These are phyloP conservation scores for Craterocephalus amniculus DNA, from an alignment of 2,797 vertebrate species.

Conservation along the genomic window DNA sequence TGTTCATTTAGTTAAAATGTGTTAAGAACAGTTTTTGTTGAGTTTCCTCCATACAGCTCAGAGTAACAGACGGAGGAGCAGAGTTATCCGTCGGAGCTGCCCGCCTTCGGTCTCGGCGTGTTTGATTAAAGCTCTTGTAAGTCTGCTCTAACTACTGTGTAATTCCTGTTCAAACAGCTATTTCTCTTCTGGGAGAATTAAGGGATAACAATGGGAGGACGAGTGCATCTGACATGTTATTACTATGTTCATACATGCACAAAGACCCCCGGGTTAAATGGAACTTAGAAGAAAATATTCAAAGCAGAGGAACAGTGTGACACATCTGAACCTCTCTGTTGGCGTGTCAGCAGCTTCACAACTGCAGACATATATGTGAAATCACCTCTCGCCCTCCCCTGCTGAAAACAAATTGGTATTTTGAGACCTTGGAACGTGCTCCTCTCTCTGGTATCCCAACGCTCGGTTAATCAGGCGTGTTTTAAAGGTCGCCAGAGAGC, in stretches of 20 bases:
- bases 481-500: slow-evolving; percentile 14
- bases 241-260: background rate
- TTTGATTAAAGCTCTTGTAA: background rate
- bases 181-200: no score
- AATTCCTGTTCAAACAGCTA: background rate
- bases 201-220: background rate
- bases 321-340: background rate
- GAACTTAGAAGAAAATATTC: background rate
- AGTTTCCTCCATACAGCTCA: slow-evolving; percentile 7
- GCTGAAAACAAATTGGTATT: slow-evolving; percentile 5
- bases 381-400: background rate
- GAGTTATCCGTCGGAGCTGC: slow-evolving; percentile 3
- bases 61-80: slow-evolving; percentile 18
- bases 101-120: background rate
- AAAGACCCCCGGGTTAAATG: background rate
- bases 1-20: background rate
- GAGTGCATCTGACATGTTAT: background rate
- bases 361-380: background rate
- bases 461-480: background rate
- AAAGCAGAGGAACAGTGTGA: background rate
- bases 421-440: slow-evolving; percentile 1
- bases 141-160: background rate
- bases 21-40: background rate
- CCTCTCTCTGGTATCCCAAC: background rate
- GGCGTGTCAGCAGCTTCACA: background rate